Base-by-base conservation (phyloP, 2,113 vertebrate genomes). In the Dasyprocta punctata region DNA sequence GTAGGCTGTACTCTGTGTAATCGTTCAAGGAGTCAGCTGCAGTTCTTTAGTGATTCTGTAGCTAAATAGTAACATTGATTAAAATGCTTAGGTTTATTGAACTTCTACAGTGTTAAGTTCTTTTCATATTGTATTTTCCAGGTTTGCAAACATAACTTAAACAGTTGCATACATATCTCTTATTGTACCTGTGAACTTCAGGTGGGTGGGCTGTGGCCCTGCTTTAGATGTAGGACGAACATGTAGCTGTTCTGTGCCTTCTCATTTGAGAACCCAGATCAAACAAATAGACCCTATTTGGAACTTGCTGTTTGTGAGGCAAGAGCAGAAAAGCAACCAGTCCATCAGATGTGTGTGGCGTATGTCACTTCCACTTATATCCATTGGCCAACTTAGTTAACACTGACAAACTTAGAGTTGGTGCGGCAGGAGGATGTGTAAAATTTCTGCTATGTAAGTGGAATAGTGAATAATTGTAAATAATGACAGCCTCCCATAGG, bases 221-320 rank as follows among this genome's bases (percentile, higher is more conserved):
- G 14, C 17, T 28, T 86, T 92, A 41, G 20, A 60, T 89, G 33
- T 67, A 90, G 1, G 38, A 33, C 30, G 10, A 36, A 61, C 75
- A 19, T 61, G 5, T 93, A 49, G 86, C 65, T 56, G 0, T 67
- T 65, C 30, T 88, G 26, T 81, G 41, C 60, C 83, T 89, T 91
- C 60, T 91, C 49, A 88, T 89, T 96, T 36, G 80, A 97, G 90
- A 92, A 49, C 54, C 38, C 30, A 17, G 56, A 36, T 24, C 26
- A 6, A 71, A 81, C 38, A 85, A 54, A 67, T 17, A 60, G 24
- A 17, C 33, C 36, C 36, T 94, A 8, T 83, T 8, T 83, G 75
- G 36, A 20, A 89, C 30, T 69, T 95, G 69, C 56, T 89, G 4
- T 90, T 67, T n/a, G 1, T 67, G 41, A 89, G 28, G 22, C 11